Evolutionary conservation across 2,888 invertebrate species (phyloP).

Genomic region (Hymenopus coronatus): DNA sequence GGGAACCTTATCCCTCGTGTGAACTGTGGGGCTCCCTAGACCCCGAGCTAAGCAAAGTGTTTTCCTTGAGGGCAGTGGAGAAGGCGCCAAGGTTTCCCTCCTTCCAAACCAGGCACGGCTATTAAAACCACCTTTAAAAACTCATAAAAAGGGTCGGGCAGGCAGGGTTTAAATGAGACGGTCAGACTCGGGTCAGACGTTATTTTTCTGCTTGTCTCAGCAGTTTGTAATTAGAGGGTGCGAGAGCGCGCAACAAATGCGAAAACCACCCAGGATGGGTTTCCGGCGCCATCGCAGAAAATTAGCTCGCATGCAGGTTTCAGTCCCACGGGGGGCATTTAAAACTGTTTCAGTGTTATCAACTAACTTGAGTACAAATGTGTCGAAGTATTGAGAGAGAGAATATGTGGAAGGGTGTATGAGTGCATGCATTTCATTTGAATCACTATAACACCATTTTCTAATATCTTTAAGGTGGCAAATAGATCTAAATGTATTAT

Average conservation of each 20-base stretch:
- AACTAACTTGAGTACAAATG: too few species aligned
- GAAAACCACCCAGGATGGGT: not conserved
- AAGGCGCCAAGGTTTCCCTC: not conserved
- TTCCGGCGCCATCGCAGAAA: not conserved
- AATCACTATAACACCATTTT: too few species aligned
- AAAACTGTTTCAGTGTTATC: too few species aligned
- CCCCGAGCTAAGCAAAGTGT: not conserved
- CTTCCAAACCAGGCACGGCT: not conserved
- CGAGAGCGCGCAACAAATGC: too few species aligned
- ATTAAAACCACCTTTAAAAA: not conserved
- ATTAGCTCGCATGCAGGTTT: not conserved
- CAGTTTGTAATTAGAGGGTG: not conserved
- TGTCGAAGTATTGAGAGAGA: too few species aligned
- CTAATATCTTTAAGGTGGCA: too few species aligned
- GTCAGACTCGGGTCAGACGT: not conserved
- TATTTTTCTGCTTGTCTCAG: not conserved
- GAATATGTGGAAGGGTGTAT: too few species aligned
- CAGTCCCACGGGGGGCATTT: too few species aligned
- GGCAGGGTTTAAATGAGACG: not conserved
- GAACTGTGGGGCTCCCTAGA: not conserved
- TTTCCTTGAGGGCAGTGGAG: not conserved
- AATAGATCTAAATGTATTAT: too few species aligned
- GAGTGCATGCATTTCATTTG: too few species aligned
- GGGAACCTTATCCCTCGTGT: too few species aligned
- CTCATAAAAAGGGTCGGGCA: not conserved